A percentile compares a stretch with the other conserved stretches of the same genome.
phyloP scores from a whole-genome alignment of 35 echinoderm and acorn worm genomes.

The Hemicentrotus pulcherrimus region DNA sequence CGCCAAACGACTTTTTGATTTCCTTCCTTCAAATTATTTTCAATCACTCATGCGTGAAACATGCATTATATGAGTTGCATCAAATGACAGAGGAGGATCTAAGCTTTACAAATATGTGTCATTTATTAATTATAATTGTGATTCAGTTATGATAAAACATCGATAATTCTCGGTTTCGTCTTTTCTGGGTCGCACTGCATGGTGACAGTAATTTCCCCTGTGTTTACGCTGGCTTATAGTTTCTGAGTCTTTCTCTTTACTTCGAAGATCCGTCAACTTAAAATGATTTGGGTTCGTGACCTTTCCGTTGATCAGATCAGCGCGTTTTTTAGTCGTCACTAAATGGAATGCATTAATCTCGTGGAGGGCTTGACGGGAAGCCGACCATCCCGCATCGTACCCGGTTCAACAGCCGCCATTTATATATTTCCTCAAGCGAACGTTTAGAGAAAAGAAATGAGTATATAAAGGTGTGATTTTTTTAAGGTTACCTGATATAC shows the following conservation, averaged over 20 bases:
- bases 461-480: not conserved
- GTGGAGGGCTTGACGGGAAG: not conserved
- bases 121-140: no score
- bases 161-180: no score
- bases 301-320: not conserved
- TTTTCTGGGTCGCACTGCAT: no score
- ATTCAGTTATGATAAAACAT: no score
- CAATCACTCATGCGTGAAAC: no score
- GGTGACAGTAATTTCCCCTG: no score
- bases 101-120: no score
- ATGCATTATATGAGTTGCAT: no score
- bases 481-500: no score
- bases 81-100: no score
- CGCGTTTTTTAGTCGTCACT: not conserved
- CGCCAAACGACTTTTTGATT: no score
- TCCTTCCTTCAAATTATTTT: no score
- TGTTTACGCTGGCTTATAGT: not conserved
- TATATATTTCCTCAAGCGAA: not conserved
- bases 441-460: not conserved
- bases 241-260: not conserved
- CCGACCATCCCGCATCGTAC: not conserved
- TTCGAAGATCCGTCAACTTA: not conserved
- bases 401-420: not conserved
- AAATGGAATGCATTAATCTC: conserved; percentile 36
- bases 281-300: not conserved